These are phyloP conservation scores for Ceramica pisi DNA, from an alignment of 2,888 invertebrate species.

Conservation along the genomic window DNA sequence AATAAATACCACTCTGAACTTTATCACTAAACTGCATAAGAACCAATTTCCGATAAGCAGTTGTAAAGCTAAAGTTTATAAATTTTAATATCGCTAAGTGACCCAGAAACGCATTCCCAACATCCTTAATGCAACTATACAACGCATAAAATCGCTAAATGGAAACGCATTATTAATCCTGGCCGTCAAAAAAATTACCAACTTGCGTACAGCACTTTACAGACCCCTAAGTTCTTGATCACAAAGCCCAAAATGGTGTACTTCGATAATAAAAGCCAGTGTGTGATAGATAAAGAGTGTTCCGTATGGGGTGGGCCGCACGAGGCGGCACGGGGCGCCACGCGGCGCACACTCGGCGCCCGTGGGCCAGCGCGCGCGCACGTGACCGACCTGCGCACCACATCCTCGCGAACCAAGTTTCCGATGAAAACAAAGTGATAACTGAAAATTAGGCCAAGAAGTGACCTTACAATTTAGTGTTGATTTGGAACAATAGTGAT, in stretches of 20 bases:
- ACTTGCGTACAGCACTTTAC: neutral
- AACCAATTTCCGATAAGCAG: conserved; percentile 29
- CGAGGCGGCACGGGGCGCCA: conserved; percentile 84
- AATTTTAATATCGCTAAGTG: conserved; percentile 54
- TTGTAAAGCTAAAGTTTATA: conserved; percentile 27
- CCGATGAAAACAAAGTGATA: conserved; percentile 57
- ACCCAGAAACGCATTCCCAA: conserved; percentile 31
- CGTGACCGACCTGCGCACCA: conserved; percentile 68
- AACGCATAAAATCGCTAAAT: conserved; percentile 51
- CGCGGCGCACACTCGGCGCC: conserved; percentile 88
- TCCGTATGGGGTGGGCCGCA: conserved; percentile 75
- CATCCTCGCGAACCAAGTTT: conserved; percentile 43
- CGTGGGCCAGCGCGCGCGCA: conserved; percentile 88
- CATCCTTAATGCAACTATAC: conserved; percentile 24
- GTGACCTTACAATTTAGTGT: conserved; percentile 1
- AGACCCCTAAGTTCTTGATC: conserved; percentile 7
- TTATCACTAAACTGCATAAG: conserved; percentile 51
- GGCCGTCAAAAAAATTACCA: conserved; percentile 26
- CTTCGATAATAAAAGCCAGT: neutral
- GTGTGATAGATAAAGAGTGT: conserved; percentile 66
- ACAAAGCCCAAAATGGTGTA: conserved; percentile 64
- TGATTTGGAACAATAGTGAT: conserved; percentile 31
- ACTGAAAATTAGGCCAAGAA: conserved; percentile 29
- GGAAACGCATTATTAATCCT: conserved; percentile 40
- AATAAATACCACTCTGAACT: conserved; percentile 46